Evolutionary conservation across 2,888 invertebrate species (phyloP).

Genomic region (Julus scandinavius): DNA sequence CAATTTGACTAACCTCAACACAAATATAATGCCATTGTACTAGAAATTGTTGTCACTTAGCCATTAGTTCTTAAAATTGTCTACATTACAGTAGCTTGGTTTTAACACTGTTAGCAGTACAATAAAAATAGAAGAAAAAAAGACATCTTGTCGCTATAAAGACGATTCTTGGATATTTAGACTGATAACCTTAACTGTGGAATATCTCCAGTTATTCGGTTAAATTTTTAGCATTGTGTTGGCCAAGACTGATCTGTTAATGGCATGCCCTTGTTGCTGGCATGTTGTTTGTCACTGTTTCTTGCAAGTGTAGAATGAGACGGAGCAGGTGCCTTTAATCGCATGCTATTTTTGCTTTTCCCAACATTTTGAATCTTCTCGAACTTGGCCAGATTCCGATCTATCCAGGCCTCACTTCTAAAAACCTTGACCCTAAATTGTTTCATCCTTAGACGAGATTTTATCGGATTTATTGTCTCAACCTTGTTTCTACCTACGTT

Average conservation of each 20-base stretch:
- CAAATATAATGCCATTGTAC: too few species aligned
- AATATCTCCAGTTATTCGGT: too few species aligned
- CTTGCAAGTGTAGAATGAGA: background rate
- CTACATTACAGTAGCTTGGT: too few species aligned
- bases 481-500: conserved; percentile 35
- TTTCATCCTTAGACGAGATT: conserved; percentile 39
- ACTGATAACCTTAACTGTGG: too few species aligned
- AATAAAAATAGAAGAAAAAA: background rate
- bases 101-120: too few species aligned
- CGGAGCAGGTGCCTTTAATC: conserved; percentile 14
- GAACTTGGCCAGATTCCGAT: conserved; percentile 24
- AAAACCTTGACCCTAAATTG: conserved; percentile 32
- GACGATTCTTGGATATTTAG: too few species aligned
- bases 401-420: background rate
- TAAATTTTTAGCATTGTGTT: background rate
- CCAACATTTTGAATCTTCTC: background rate
- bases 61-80: too few species aligned
- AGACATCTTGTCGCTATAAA: background rate
- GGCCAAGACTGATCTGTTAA: background rate
- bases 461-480: conserved; percentile 30
- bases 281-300: conserved; percentile 19
- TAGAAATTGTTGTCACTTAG: too few species aligned
- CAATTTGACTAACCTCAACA: too few species aligned
- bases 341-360: conserved; percentile 1
- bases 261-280: background rate